Percentiles rank a stretch among this genome's conserved stretches.
Conservation (phyloP, 2,888 invertebrate genomes). For the Drosophila birchii region DNA sequence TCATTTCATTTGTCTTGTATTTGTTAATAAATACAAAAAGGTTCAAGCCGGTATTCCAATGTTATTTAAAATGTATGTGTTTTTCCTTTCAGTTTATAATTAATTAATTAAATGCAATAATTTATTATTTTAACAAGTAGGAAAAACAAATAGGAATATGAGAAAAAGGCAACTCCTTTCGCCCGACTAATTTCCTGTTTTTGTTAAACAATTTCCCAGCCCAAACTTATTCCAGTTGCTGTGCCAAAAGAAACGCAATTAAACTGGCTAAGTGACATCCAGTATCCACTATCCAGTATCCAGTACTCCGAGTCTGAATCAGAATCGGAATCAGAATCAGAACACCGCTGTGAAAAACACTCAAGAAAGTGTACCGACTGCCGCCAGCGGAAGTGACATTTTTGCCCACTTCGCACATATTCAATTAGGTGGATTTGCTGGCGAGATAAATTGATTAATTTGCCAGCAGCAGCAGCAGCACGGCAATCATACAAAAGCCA, state of each 20-base stretch:
- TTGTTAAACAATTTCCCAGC: constrained; percentile 9
- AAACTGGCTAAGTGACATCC: constrained; percentile 74
- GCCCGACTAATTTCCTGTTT: constrained; percentile 34
- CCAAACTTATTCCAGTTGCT: constrained; percentile 26
- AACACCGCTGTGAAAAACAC: constrained; percentile 72
- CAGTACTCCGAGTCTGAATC: neutral
- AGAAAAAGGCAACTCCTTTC: constrained; percentile 21
- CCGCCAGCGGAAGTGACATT: constrained; percentile 71
- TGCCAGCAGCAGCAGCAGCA: constrained; percentile 30
- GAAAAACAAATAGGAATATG: neutral
- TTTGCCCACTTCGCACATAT: constrained; percentile 51
- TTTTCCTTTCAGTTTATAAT: neutral
- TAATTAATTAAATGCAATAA: neutral
- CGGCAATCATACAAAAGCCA: constrained; percentile 36
- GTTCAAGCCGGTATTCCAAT: neutral
- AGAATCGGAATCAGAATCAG: constrained; percentile 6
- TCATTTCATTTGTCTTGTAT: neutral
- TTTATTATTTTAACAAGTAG: neutral
- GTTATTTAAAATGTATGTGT: no score
- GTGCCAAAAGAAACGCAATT: constrained; percentile 58
- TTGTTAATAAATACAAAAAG: neutral
- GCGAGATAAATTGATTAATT: constrained; percentile 73
- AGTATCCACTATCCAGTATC: constrained; percentile 31
- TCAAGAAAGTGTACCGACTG: constrained; percentile 63
- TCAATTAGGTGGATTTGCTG: constrained; percentile 66